phyloP scores from a whole-genome alignment of 2,797 vertebrate species.

The Gorsachius magnificus region DNA sequence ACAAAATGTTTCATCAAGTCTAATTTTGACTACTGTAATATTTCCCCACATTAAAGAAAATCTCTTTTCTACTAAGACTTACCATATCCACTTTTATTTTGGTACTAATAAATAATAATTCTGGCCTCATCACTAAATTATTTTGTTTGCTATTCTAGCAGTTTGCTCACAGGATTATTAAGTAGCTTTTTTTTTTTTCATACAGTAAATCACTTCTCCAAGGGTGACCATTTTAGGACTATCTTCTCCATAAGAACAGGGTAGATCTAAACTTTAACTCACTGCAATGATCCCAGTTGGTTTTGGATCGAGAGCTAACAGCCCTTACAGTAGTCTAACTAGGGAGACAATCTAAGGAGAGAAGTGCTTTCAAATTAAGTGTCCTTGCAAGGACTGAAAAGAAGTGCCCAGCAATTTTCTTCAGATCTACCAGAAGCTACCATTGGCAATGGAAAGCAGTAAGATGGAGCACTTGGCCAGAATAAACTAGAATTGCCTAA shows the following conservation, averaged over 20 bases:
- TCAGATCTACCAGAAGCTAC: background rate
- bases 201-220: background rate
- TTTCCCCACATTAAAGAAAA: background rate
- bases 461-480: background rate
- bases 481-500: background rate
- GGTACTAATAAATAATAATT: background rate
- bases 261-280: background rate
- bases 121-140: background rate
- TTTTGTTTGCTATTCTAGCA: background rate
- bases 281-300: background rate
- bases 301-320: background rate
- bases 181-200: background rate
- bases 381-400: background rate
- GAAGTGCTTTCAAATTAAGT: background rate
- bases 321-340: background rate
- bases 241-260: background rate
- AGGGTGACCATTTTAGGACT: conserved; percentile 5
- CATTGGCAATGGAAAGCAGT: background rate
- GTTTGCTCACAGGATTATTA: background rate
- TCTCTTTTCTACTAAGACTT: background rate
- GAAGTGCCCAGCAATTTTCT: background rate
- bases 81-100: background rate
- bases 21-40: background rate
- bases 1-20: background rate
- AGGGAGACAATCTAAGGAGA: background rate